Base-by-base conservation (phyloP, 2,888 invertebrate species). In the Polietes domitor region DNA sequence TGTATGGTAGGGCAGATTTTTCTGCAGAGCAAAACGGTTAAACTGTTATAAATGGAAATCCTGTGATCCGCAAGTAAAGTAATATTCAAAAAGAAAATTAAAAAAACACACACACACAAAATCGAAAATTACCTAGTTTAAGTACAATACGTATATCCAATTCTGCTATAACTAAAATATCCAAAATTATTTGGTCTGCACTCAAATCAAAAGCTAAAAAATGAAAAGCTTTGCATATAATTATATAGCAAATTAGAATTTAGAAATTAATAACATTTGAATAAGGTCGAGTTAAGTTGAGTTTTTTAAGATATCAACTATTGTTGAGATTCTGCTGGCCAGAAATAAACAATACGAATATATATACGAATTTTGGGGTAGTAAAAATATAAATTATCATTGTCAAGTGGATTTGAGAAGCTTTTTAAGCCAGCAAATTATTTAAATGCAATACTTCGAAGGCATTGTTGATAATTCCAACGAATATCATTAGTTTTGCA, bases 31-130 rank as follows among this genome's bases (percentile, higher is more conserved):
- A 63, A 85, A 85, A 85, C 84, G 87, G 78, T 87, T 86, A 86
- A 86, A 88, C 88, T 83, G 88, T 88, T 87, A 87, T 86, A 74
- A 80, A 74, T 77, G 55, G 77, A 83, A 83, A 80, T 74, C 77
- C 83, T 83, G 83, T 83, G 80, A 83, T 83, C 80, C 43, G 70
- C 58, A 47, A 72, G 19, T 63, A 73, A 58, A 19, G 61, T 28
- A 17, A 61, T 61, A 28, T 55, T 4, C 32, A 61, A 32, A 73
- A 63, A 47, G 15, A 58, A 37, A 58, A 68, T 21, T 47, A 74
- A 80, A 32, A 37, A 50, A 63, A 61, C 1, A 50, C n/a, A 55
- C 21, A 24, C 5, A 55, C 21, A 55, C 24, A 55, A 55, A 50
- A 55, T 10, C 41, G 6, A 10, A 41, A 41, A 41, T 41, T 41